phyloP scores from a whole-genome alignment of 2,888 invertebrate species.

The Digitonthophagus gazella region DNA sequence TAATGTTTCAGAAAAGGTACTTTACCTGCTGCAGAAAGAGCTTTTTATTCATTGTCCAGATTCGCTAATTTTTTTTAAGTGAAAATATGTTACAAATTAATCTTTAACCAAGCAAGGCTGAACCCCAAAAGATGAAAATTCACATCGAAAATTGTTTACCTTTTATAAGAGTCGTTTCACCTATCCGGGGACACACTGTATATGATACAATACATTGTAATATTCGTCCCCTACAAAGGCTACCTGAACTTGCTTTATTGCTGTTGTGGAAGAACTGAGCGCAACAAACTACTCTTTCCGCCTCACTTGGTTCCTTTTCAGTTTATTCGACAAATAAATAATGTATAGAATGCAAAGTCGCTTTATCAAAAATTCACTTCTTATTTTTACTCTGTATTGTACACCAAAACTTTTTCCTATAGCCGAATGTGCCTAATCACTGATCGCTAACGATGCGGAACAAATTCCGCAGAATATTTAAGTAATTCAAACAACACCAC shows the following conservation, averaged over 20 bases:
- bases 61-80: no score
- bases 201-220: no score
- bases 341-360: slow-evolving; percentile 3
- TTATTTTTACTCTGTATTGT: slow-evolving; percentile 44
- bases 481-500: slow-evolving; percentile 85
- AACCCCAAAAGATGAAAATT: no score
- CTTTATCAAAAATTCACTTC: slow-evolving; percentile 30
- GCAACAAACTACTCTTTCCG: background rate
- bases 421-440: slow-evolving; percentile 54
- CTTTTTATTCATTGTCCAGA: no score
- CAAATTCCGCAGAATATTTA: slow-evolving; percentile 84
- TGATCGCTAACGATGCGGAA: slow-evolving; percentile 69
- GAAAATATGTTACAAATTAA: no score
- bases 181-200: no score
- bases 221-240: background rate
- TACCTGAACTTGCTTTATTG: background rate
- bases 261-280: background rate
- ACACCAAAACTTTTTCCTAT: slow-evolving; percentile 52
- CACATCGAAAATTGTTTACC: no score
- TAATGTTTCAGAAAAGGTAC: no score
- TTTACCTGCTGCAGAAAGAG: no score
- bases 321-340: background rate
- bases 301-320: background rate
- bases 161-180: no score
- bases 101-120: no score